These are phyloP conservation scores for Drosophila neutralis DNA, from an alignment of 2,888 invertebrate genomes.

Conservation along the genomic window DNA sequence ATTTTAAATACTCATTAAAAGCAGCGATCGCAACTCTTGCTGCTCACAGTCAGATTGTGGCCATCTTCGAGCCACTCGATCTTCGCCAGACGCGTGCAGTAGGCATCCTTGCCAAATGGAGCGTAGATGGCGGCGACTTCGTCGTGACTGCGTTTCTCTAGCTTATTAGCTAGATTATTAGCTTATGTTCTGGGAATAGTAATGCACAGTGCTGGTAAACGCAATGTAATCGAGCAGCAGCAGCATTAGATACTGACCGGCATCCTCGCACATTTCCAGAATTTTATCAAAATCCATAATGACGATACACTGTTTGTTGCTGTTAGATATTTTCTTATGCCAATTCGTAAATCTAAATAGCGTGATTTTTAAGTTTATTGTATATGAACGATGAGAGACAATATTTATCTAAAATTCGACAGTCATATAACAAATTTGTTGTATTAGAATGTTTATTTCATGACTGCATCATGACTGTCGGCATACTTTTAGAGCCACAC, in stretches of 20 bases:
- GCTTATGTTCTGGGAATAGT: too few relatives aligned
- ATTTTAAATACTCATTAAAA: slow-evolving; percentile 1
- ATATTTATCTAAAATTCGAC: not conserved
- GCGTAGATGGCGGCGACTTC: too few relatives aligned
- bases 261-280: slow-evolving; percentile 86
- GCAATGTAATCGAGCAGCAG: slow-evolving; percentile 86
- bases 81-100: too few relatives aligned
- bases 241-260: slow-evolving; percentile 86
- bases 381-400: not conserved
- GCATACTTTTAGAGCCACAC: not conserved
- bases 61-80: too few relatives aligned
- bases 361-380: not conserved
- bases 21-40: too few relatives aligned
- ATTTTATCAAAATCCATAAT: slow-evolving; percentile 85
- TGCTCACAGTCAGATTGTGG: too few relatives aligned
- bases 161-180: too few relatives aligned
- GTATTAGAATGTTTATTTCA: not conserved
- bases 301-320: not conserved
- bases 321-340: not conserved
- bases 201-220: slow-evolving; percentile 70
- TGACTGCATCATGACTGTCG: not conserved
- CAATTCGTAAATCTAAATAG: not conserved
- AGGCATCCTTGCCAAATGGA: too few relatives aligned
- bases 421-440: not conserved
- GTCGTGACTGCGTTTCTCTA: too few relatives aligned